Percentiles rank a stretch among this genome's conserved stretches.
Conservation (phyloP, 2,113 vertebrate species). For the Sphyrna mokarran region DNA sequence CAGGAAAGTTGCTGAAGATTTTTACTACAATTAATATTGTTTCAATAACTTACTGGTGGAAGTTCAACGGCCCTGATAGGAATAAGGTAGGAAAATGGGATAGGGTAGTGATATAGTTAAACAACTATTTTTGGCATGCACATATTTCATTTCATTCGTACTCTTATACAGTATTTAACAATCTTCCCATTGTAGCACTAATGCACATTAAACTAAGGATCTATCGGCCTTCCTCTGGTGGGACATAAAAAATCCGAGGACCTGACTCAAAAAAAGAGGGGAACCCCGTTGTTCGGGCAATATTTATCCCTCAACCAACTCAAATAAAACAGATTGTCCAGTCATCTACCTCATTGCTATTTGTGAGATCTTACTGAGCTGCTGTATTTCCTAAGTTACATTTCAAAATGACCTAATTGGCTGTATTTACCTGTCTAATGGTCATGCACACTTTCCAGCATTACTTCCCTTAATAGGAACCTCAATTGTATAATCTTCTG, state of each 20-base stretch:
- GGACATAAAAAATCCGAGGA: neutral
- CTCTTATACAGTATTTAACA: neutral
- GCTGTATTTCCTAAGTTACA: neutral
- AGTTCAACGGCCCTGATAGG: neutral
- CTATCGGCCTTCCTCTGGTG: neutral
- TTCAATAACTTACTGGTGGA: neutral
- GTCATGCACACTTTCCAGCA: neutral
- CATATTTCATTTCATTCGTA: neutral
- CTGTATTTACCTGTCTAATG: too few relatives aligned
- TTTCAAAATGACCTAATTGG: neutral
- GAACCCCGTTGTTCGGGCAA: neutral
- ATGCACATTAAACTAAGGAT: neutral
- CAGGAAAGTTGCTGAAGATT: neutral
- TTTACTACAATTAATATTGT: neutral
- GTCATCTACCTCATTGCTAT: neutral
- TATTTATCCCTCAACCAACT: neutral
- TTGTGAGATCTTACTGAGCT: neutral
- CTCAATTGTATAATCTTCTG: neutral
- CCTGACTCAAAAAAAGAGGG: neutral
- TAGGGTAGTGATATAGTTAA: neutral
- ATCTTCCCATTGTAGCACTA: neutral
- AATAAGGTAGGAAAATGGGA: neutral
- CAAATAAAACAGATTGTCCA: neutral
- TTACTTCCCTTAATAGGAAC: neutral
- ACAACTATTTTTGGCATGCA: neutral